A percentile compares a stretch with the other conserved stretches of the same genome.
phyloP scores from a whole-genome alignment of 2,888 invertebrate species.

The Andrena bicolor region DNA sequence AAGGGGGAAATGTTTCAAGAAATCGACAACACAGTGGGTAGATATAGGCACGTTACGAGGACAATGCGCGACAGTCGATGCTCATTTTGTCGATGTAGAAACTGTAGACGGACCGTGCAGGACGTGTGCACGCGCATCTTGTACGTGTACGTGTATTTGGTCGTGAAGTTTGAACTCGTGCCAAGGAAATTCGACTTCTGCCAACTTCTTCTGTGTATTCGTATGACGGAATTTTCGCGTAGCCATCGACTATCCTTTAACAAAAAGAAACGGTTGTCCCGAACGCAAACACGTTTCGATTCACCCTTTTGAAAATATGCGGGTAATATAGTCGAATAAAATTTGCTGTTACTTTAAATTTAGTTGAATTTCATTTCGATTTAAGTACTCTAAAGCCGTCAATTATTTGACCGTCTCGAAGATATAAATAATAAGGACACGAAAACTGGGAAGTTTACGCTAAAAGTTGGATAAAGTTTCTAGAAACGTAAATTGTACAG shows the following conservation, averaged over 20 bases:
- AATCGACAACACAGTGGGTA: constrained; percentile 60
- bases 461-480: not conserved
- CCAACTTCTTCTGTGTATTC: constrained; percentile 54
- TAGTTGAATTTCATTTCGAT: not conserved
- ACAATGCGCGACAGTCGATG: constrained; percentile 51
- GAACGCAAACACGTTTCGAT: not conserved
- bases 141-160: constrained; percentile 58
- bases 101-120: constrained; percentile 22
- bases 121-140: constrained; percentile 14
- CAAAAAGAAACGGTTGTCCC: constrained; percentile 1
- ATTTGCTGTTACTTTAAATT: not conserved
- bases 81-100: constrained; percentile 24
- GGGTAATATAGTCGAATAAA: not conserved
- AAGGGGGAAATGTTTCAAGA: constrained; percentile 45
- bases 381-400: not conserved
- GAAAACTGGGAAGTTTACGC: too few species aligned
- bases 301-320: not conserved
- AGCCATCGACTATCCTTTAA: constrained; percentile 30
- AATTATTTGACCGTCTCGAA: not conserved
- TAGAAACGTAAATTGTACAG: not conserved
- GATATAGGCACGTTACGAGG: constrained; percentile 53
- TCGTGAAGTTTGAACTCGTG: constrained; percentile 78
- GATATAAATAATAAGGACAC: not conserved
- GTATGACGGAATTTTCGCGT: constrained; percentile 38
- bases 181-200: constrained; percentile 75